Evolutionary conservation across 1,140 invertebrate genomes (phyloP), one percentile per base, ranked within the genome.

Genomic region (Maconellicoccus hirsutus): DNA sequence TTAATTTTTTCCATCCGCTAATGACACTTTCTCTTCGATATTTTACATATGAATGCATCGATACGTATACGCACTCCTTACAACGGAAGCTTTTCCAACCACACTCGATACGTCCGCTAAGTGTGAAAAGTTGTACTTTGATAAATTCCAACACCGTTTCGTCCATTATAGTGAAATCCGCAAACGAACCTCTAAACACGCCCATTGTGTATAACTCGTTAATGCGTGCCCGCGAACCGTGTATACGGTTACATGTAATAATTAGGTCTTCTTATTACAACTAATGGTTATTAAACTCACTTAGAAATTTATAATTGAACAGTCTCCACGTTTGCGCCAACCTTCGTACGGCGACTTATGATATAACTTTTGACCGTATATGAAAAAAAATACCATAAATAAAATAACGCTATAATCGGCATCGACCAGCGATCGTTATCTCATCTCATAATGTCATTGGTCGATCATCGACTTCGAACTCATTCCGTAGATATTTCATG

Each of bases 301-400:
- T 52, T 52, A 52, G 42, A 52, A 52, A 52, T 52, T 52, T 52
- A 52, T 52, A 52, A 52, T 52, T 52, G n/a, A 52, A 16, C 42
- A 19, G 42, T 16, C 42, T 52, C 4, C 16, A 33, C 29, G 12
- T 33, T 33, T 12, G 29, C 42, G 42, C 42, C n/a, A 52, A 33
- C 29, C 4, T 33, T 52, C 6, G 42, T 14, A 14, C 42, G 16
- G 12, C 42, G 3, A 16, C 42, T 38, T 52, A 52, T 52, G 42
- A 52, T 52, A 52, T 52, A 52, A 52, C n/a, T 6, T 19, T 8
- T 19, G 16, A 52, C 42, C 42, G 42, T 33, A 33, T 33, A 33
- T 33, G 29, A 33, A 33, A 33, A 12, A 12, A 33, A 33, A 12
- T n/a, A n/a, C n/a, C n/a, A n/a, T n/a, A n/a, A n/a, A n/a, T n/a